Evolutionary conservation across 2,113 vertebrate species (phyloP), one percentile per base, ranked within the genome.

Genomic region (Perccottus glenii): DNA sequence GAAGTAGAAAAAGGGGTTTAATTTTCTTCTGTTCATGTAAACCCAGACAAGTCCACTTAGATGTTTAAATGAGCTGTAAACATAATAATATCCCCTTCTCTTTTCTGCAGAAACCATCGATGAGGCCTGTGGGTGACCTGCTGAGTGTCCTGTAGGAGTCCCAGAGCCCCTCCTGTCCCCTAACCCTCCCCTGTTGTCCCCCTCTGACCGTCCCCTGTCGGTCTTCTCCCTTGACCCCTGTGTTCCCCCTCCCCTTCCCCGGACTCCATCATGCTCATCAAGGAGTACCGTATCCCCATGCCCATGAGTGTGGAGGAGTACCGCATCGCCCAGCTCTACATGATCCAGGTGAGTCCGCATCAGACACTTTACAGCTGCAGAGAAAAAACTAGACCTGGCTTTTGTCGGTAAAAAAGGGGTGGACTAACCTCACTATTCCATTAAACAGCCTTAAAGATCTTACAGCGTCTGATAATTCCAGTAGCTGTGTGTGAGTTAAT

Each of bases 301-400:
- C 97, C 96, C 0, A 94, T 98, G 96, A 98, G 96, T 5, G 95
- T 98, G 94, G 97, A 98, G 35, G 97, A 98, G 78, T 98, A 98
- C 91, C 95, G 97, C 71, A 98, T 99, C 3, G 96, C 97, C 1
- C 97, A 99, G 93, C 94, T 99, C 56, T 99, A 99, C 89, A 99
- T 99, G 97, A 99, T 99, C 38, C 97, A 98, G 96, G 97, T 98
- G 85, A 91, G 87, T 46, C 57, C 53, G 0, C 33, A 27, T 27
- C 35, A 9, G 5, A 7, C 15, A 19, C 33, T 1, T 6, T n/a
- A 36, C 19, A 65, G 56, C 48, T n/a, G 42, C 15, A 27, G 19
- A 27, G 19, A 27, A 27, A 1, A 27, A 27, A 27, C 1, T 27
- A 27, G 19, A 1, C 19, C 19, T 27, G 19, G 19, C 19, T 1